These are phyloP conservation scores for Lithosia quadra DNA, from an alignment of 2,888 invertebrate species.

Conservation along the genomic window DNA sequence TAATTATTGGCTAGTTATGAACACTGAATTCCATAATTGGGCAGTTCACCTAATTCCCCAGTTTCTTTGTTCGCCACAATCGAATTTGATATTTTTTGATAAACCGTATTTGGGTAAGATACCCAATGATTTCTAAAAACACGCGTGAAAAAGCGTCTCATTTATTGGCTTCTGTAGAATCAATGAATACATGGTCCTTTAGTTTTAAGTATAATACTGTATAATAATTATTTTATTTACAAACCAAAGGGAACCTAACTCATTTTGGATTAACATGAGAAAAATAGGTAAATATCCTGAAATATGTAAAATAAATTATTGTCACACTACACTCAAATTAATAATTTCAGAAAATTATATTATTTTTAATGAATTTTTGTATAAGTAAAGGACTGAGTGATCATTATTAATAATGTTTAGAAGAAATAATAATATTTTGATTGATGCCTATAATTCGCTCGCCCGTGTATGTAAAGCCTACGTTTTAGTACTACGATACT, in stretches of 20 bases:
- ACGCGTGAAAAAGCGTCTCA: neutral
- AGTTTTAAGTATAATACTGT: conserved; percentile 35
- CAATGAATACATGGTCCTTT: conserved; percentile 19
- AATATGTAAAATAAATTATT: neutral
- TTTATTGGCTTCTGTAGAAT: neutral
- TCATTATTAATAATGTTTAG: conserved; percentile 46
- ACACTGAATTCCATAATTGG: too few relatives aligned
- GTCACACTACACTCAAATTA: conserved; percentile 17
- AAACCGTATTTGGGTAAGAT: too few relatives aligned
- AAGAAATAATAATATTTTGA: conserved; percentile 52
- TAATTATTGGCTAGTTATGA: too few relatives aligned
- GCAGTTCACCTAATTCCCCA: too few relatives aligned
- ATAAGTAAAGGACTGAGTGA: conserved; percentile 73
- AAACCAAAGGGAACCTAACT: conserved; percentile 45
- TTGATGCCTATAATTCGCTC: conserved; percentile 49
- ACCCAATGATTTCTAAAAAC: neutral
- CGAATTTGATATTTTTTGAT: too few relatives aligned
- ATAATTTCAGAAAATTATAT: conserved; percentile 13
- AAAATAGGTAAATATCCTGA: conserved; percentile 17
- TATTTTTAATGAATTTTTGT: conserved; percentile 31
- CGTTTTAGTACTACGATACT: conserved; percentile 66
- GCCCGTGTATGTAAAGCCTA: conserved; percentile 67
- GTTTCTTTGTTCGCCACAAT: too few relatives aligned
- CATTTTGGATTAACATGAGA: conserved; percentile 26
- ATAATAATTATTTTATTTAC: conserved; percentile 33